Evolutionary conservation across 2,888 invertebrate species (phyloP).

Genomic region (Calliopum simillimum): DNA sequence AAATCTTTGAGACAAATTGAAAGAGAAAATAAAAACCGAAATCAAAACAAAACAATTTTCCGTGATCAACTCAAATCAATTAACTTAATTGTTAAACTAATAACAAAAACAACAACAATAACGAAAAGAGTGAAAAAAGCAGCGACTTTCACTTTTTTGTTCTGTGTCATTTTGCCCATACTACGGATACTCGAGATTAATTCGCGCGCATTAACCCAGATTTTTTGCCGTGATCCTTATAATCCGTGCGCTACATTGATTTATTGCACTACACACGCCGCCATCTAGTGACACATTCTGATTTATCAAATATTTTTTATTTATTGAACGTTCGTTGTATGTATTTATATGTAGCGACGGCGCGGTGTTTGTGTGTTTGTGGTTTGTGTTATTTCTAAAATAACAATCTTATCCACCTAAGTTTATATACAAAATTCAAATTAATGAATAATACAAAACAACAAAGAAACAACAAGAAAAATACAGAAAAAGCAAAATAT

Average conservation of each 20-base stretch:
- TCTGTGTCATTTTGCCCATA: not conserved
- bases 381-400: not conserved
- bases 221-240: not conserved
- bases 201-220: conserved; percentile 9
- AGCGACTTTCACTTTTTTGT: not conserved
- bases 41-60: conserved; percentile 27
- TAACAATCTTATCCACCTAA: not conserved
- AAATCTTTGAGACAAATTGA: not conserved
- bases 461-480: conserved; percentile 7
- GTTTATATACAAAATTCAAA: conserved; percentile 4
- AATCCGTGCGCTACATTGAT: not conserved
- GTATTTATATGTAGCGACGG: too few species aligned
- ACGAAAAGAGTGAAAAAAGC: not conserved
- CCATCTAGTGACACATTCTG: not conserved
- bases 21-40: conserved; percentile 33
- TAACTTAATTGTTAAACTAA: not conserved
- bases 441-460: not conserved
- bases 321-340: too few species aligned
- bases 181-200: not conserved
- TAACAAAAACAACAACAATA: not conserved
- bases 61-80: conserved; percentile 38
- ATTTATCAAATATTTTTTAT: too few species aligned
- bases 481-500: not conserved
- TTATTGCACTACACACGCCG: conserved; percentile 5
- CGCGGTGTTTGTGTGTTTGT: too few species aligned